Base-by-base conservation (phyloP, 2,797 vertebrate genomes). In the Chrosomus eos region DNA sequence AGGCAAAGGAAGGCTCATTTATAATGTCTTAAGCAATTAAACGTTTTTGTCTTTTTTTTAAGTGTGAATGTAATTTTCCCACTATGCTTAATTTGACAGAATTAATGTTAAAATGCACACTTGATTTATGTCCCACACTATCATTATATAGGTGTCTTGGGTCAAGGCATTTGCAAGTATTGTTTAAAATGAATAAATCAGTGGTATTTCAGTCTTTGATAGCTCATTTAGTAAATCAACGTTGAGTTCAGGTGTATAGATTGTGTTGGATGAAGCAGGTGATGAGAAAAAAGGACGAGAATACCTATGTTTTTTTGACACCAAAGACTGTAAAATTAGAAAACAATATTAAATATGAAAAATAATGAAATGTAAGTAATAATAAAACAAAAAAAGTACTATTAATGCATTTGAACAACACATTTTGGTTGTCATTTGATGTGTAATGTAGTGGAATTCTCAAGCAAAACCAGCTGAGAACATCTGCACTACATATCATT, bases 151-250 rank as follows among this genome's bases (percentile, higher is more conserved):
- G 5, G 60, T 18, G 26, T 18, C 60, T 62, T 16, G 26, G 13
- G 13, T 64, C 13, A 64, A 31, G 26, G 23, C 19, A 75, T 55
- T 55, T 75, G 31, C 33, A 18, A 14, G 10, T 36, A 36, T 38
- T 58, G 53, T 58, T 76, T 75, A 58, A 38, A 58, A 80, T 26
- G 18, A 28, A 62, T 51, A 53, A 80, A 48, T 51, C 31, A 26
- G 8, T 51, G 21, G 38, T 19, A 36, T 64, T 33, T 33, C 26
- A 72, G 53, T 23, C 53, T 1, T 45, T 74, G 9, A 48, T 26
- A 64, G 16, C 40, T 16, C 14, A 48, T 74, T 82, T 19, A 38
- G 8, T 51, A 31, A 66, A 51, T 74, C 58, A 64, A 74, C 8
- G 18, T 51, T 74, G 55, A 72, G 68, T 58, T 58, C 51, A 31